Base-by-base conservation (phyloP, 53 echinoderm and acorn worm species). In the Temnopleurus reevesii region DNA sequence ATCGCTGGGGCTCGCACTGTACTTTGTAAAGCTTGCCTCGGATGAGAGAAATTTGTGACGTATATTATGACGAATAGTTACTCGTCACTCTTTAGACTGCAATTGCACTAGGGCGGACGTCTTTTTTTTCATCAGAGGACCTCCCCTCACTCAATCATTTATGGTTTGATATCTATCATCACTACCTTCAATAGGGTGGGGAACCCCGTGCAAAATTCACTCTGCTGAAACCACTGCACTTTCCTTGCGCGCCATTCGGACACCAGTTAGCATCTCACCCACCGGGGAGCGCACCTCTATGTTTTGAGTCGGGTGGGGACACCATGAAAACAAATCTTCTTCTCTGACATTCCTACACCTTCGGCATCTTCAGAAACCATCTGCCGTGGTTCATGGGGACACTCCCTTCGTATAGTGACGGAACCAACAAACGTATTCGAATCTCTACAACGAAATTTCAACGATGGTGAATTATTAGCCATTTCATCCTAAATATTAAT, bases 41-140 rank as follows among this genome's bases (percentile, higher is more conserved):
- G 19, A 23, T 64, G 36, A 38, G 71, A 80, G 27, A 80, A 46
- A 38, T 80, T 80, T 80, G 80, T 80, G 80, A 80, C 51, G 46
- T 80, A 47, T 30, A 80, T 71, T 71, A 71, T 71, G 71, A 71
- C 71, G 71, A 38, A 71, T 71, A 2, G 71, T 71, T 19, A 19
- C 23, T 15, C 21, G 71, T 71, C 43, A 71, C 41, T 71, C 8
- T 6, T 0, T 21, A 15, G 71, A 71, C 71, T 41, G 43, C 19
- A 41, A 71, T 71, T 13, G 7, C n/a, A 38, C 41, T 41, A 38
- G 19, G 21, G 4, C 43, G 23, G 36, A 41, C 36, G 71, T 41
- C n/a, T n/a, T 71, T 5, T 21, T 71, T 43, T 71, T 71, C 5
- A 38, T 5, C 8, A 71, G 71, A 71, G n/a, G 41, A 12, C 41